Evolutionary conservation across 2,113 vertebrate genomes (phyloP).

Genomic region (Sinocyclocheilus anshuiensis): DNA sequence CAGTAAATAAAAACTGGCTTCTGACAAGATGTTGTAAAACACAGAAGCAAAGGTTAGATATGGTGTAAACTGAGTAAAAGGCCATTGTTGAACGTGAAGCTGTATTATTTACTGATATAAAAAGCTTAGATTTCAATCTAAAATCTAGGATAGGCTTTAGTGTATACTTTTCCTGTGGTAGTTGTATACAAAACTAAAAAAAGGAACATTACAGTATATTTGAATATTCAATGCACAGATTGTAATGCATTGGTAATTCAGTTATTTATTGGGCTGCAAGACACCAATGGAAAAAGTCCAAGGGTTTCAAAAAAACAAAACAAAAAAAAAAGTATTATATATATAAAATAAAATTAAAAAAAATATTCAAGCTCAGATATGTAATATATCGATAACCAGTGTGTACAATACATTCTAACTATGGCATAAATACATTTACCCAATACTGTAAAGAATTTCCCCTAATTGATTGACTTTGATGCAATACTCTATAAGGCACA

Average conservation of each 20-base stretch:
- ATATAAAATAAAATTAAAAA: no score
- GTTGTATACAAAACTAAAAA: not conserved
- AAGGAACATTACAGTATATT: not conserved
- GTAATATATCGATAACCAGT: not conserved
- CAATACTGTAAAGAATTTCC: not conserved
- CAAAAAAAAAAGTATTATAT: no score
- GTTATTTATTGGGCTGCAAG: not conserved
- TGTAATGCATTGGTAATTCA: not conserved
- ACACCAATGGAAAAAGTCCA: not conserved
- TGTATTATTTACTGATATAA: not conserved
- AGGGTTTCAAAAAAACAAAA: not conserved
- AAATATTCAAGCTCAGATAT: not conserved
- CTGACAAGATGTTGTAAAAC: not conserved
- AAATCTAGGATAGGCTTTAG: not conserved
- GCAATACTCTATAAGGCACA: constrained; percentile 22
- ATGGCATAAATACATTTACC: not conserved
- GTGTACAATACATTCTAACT: not conserved
- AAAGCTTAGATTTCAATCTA: not conserved
- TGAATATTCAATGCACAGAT: not conserved
- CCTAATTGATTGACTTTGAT: constrained; percentile 5
- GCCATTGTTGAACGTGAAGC: not conserved
- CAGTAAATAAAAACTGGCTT: constrained; percentile 6
- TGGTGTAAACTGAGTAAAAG: constrained; percentile 4
- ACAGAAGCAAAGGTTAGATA: not conserved
- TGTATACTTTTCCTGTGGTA: not conserved